These are phyloP conservation scores for Drosophila pseudoananassae DNA, from an alignment of 1,140 invertebrate species.

Conservation along the genomic window DNA sequence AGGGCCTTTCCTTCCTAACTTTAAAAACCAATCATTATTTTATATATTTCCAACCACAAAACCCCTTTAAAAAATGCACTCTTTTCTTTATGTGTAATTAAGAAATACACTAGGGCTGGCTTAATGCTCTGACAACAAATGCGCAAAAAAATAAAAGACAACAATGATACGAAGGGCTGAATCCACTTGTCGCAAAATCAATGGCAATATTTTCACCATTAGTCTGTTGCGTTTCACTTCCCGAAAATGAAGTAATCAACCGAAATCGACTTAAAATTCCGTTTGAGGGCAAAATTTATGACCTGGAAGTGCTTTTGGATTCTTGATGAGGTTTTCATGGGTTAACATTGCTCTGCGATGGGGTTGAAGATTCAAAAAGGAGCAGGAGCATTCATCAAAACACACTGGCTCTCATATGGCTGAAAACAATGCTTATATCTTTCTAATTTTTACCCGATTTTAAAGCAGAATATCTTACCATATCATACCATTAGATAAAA, in stretches of 20 bases:
- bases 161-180: background rate
- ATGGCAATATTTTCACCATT: constrained; percentile 79
- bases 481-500: too few species aligned
- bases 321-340: constrained; percentile 12
- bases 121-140: constrained; percentile 37
- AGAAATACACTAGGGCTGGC: background rate
- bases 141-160: constrained; percentile 23
- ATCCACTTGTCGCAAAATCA: constrained; percentile 81
- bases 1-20: background rate
- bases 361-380: constrained; percentile 15
- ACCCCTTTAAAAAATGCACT: background rate
- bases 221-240: constrained; percentile 35
- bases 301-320: constrained; percentile 51
- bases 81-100: background rate
- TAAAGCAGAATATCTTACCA: too few species aligned
- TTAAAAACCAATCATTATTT: too few species aligned
- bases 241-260: constrained; percentile 56
- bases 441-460: too few species aligned
- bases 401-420: background rate
- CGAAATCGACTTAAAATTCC: constrained; percentile 59
- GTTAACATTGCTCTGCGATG: background rate
- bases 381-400: background rate
- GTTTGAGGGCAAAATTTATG: constrained; percentile 63
- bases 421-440: too few species aligned
- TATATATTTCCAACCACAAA: too few species aligned